A percentile compares a stretch with the other conserved stretches of the same genome.
Evolutionary conservation across 2,797 vertebrate species (phyloP).

Genomic region (Xerus rutilus): DNA sequence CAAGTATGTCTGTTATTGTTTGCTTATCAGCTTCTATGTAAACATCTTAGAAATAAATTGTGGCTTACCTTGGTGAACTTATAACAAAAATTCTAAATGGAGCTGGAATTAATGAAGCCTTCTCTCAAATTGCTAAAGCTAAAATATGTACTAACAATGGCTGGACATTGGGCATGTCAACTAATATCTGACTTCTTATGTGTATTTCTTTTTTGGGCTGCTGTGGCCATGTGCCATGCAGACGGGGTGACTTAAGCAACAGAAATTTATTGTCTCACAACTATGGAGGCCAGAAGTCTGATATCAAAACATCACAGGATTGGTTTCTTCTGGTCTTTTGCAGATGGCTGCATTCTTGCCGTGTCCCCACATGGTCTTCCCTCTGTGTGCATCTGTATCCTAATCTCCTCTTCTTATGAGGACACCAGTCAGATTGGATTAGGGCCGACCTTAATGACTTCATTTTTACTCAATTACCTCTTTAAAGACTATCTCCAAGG

Average conservation of each 20-base stretch:
- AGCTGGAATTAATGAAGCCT: not conserved
- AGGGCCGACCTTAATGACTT: not conserved
- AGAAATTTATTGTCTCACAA: no score
- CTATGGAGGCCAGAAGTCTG: not conserved
- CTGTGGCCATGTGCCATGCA: not conserved
- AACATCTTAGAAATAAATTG: not conserved
- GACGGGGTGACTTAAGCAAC: not conserved
- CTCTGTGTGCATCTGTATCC: not conserved
- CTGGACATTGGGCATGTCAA: rapidly evolving
- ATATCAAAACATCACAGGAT: not conserved
- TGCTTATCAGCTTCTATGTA: not conserved
- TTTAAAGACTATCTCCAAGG: constrained; percentile 1
- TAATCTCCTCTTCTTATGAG: not conserved
- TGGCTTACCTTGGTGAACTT: not conserved
- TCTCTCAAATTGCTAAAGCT: not conserved
- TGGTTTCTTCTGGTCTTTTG: not conserved
- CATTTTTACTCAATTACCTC: not conserved
- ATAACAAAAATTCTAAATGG: not conserved
- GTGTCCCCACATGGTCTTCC: not conserved
- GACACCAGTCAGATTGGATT: not conserved
- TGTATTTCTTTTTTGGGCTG: no score
- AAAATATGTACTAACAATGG: not conserved
- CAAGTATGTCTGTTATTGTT: not conserved
- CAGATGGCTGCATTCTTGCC: not conserved
- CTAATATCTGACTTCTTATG: not conserved